phyloP scores from a whole-genome alignment of 2,797 vertebrate species.

The Cirrhinus mrigala region DNA sequence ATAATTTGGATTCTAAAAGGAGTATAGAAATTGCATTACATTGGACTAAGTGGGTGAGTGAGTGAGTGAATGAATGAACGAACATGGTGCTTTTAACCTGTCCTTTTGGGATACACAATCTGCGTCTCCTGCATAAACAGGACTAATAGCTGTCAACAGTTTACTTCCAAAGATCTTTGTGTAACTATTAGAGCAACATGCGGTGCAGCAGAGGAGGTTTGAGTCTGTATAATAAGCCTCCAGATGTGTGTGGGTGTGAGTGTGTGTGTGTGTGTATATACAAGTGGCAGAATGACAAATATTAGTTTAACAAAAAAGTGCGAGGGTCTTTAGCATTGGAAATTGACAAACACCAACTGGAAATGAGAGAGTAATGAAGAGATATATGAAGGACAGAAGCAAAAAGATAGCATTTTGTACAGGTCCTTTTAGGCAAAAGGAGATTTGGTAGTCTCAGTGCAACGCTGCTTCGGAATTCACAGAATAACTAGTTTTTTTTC shows the following conservation, averaged over 20 bases:
- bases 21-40: neutral
- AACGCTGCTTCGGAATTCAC: conserved; percentile 33
- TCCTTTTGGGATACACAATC: conserved; percentile 17
- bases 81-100: conserved; percentile 6
- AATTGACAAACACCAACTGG: conserved; percentile 71
- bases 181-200: conserved; percentile 41
- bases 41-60: conserved; percentile 4
- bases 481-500: conserved; percentile 1
- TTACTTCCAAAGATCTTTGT: conserved; percentile 36
- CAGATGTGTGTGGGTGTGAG: conserved; percentile 46
- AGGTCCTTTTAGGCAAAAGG: neutral
- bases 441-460: neutral
- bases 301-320: conserved; percentile 77
- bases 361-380: conserved; percentile 30
- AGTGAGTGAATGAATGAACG: neutral
- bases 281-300: conserved; percentile 79
- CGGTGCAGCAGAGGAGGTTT: conserved; percentile 27
- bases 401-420: conserved; percentile 38
- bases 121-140: neutral
- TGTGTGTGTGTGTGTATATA: conserved; percentile 26
- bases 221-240: conserved; percentile 26
- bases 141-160: conserved; percentile 38
- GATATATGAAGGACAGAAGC: neutral
- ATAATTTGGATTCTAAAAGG: neutral
- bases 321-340: conserved; percentile 53